Percentiles rank a stretch among this genome's conserved stretches.
These are phyloP conservation scores for Rhinogobius similis DNA, from an alignment of 2,113 vertebrate species.

Conservation along the genomic window DNA sequence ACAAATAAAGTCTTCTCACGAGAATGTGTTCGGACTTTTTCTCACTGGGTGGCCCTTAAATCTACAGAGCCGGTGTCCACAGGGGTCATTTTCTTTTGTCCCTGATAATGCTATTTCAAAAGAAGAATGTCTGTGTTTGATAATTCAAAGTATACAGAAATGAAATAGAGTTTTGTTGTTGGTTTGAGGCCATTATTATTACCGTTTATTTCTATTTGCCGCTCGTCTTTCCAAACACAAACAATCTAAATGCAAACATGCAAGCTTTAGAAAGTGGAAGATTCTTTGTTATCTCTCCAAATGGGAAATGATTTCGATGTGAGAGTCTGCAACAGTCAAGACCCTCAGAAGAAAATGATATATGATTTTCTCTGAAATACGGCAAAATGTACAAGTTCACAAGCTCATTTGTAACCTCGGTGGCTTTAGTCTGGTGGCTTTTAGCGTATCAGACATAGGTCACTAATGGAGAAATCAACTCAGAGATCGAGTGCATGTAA, in stretches of 20 bases:
- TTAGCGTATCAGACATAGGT: neutral
- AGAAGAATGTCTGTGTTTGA: neutral
- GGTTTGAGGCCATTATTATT: slow-evolving; percentile 1
- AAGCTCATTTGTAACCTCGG: neutral
- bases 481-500: neutral
- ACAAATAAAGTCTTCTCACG: no score
- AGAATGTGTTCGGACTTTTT: no score
- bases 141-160: neutral
- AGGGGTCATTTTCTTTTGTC: neutral
- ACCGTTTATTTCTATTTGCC: neutral
- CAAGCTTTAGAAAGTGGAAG: neutral
- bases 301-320: neutral
- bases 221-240: neutral
- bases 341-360: neutral
- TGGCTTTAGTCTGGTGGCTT: neutral
- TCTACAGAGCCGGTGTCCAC: neutral
- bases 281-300: neutral
- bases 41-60: neutral
- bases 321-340: neutral
- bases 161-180: neutral
- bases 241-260: slow-evolving; percentile 6
- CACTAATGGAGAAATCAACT: neutral
- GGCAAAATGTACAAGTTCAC: neutral
- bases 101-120: neutral
- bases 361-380: neutral